Percentiles rank a stretch among this genome's conserved stretches.
Evolutionary conservation across 2,888 invertebrate species (phyloP).

Genomic region (Microplitis manilae): DNA sequence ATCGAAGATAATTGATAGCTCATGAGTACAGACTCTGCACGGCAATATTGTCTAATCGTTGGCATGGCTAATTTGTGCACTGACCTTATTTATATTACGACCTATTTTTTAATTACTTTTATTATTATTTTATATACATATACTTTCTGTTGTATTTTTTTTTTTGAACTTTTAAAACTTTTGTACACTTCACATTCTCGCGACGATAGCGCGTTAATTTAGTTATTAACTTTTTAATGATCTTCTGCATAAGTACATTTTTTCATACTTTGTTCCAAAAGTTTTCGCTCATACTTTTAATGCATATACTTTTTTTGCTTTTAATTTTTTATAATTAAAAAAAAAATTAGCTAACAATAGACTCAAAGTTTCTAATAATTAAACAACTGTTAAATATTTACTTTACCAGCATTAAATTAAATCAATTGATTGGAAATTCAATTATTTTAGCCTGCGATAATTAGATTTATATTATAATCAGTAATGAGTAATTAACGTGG

Average conservation of each 20-base stretch:
- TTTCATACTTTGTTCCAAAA: not conserved
- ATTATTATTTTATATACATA: not conserved
- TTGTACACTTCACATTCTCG: not conserved
- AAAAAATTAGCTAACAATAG: not conserved
- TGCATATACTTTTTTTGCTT: not conserved
- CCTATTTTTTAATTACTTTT: slow-evolving; percentile 2
- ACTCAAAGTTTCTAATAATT: not conserved
- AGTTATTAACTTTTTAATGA: not conserved
- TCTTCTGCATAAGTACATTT: not conserved
- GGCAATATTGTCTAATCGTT: slow-evolving; percentile 42
- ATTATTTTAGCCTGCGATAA: not conserved
- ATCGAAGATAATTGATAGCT: slow-evolving; percentile 46
- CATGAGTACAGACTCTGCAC: slow-evolving; percentile 45
- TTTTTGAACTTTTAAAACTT: not conserved
- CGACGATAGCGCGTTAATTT: not conserved
- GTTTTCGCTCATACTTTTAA: not conserved
- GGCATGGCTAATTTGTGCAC: slow-evolving; percentile 49
- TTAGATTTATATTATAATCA: slow-evolving; percentile 4
- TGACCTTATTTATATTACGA: slow-evolving; percentile 50
- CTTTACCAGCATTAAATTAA: not conserved
- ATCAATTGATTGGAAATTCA: slow-evolving; percentile 7
- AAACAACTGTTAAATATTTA: not conserved
- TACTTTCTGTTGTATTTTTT: not conserved
- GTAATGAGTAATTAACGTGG: slow-evolving; percentile 24
- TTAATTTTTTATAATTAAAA: not conserved